Base-by-base conservation (phyloP, 1,140 invertebrate species). In the Cylas formicarius region DNA sequence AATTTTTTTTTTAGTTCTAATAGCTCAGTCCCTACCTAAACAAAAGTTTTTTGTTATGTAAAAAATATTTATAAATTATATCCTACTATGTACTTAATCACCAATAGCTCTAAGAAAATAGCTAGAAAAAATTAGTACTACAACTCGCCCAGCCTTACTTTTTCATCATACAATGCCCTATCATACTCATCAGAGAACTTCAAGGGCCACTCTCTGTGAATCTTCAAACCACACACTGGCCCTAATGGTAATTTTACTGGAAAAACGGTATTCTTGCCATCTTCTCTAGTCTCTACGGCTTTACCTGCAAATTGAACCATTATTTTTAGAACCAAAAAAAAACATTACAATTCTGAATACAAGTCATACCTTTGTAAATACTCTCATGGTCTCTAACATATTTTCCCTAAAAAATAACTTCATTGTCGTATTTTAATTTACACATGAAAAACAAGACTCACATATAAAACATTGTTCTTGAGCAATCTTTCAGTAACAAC, bases 1-100 rank as follows among this genome's bases (percentile, higher is more conserved):
- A 81, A 61, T 48, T 75, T 68, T 16, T 66, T 52, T 57, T 78
- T 81, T 5, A 81, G 50, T 31, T 68, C 71, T 28, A 76, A 58
- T 13, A 74, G 75, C 26, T 13, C 17, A 28, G 37, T 50, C 5
- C 41, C 52, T n/a, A 45, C 37, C 24, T 34, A 11, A 35, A 33
- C 14, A 3, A 33, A 23, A 34, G 18, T n/a, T n/a, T n/a, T n/a
- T n/a, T n/a, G n/a, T n/a, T n/a, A n/a, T n/a, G 28, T 27, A 10
- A 27, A n/a, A 2, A 1, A 9, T n/a, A n/a, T n/a, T n/a, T n/a
- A n/a, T n/a, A n/a, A n/a, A n/a, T n/a, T n/a, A n/a, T n/a, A n/a
- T n/a, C n/a, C n/a, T n/a, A n/a, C n/a, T n/a, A n/a, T n/a, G n/a
- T n/a, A n/a, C n/a, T n/a, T n/a, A n/a, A n/a, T n/a, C n/a, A n/a